These are phyloP conservation scores for Torymus aiolomorphi DNA, from an alignment of 2,888 invertebrate species.

Conservation along the genomic window DNA sequence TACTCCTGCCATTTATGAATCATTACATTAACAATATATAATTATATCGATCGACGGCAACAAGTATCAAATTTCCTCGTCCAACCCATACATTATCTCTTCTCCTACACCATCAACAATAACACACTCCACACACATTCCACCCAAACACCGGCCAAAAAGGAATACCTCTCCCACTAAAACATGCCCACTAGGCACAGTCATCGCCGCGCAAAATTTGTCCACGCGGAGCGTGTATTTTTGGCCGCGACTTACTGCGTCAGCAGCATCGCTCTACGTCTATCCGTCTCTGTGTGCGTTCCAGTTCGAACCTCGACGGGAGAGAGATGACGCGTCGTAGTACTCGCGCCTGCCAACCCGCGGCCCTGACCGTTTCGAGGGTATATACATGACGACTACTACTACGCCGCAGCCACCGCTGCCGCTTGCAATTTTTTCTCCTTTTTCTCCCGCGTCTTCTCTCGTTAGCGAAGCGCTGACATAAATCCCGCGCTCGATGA, in stretches of 20 bases:
- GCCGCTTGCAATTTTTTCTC: conserved; percentile 11
- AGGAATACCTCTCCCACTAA: too few species aligned
- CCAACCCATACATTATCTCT: too few species aligned
- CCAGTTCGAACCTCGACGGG: conserved; percentile 30
- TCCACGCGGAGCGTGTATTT: conserved; percentile 34
- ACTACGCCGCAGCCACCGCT: too few species aligned
- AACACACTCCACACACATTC: too few species aligned
- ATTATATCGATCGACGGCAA: too few species aligned
- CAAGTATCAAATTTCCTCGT: too few species aligned
- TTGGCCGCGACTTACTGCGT: conserved; percentile 24
- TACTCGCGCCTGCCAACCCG: background rate
- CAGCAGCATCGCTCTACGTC: background rate
- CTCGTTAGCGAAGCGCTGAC: conserved; percentile 4
- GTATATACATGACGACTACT: background rate
- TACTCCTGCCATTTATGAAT: too few species aligned
- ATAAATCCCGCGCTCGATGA: conserved; percentile 17
- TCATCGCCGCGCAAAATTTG: conserved; percentile 29
- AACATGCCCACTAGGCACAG: background rate
- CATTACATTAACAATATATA: too few species aligned
- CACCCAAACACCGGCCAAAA: background rate
- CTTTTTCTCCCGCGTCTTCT: background rate
- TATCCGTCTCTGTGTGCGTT: conserved; percentile 6
- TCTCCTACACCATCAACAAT: too few species aligned
- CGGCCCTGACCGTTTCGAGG: conserved; percentile 49
- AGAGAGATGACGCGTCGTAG: conserved; percentile 24